Conservation (phyloP, 2,888 invertebrate species). For the Erynnis tages region DNA sequence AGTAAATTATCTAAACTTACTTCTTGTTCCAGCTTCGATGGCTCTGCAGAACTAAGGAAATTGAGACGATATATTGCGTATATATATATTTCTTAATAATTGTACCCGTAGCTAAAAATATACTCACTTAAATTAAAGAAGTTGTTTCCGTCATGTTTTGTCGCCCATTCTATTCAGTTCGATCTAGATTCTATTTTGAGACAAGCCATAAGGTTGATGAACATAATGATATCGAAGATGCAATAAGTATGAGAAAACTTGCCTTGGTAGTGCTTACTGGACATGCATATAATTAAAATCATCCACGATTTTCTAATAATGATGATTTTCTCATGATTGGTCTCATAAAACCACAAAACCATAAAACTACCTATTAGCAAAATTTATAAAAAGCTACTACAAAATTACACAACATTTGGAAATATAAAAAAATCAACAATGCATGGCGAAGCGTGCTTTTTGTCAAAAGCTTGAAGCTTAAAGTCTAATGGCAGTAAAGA, state of each 20-base stretch:
- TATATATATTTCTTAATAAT: conserved; percentile 8
- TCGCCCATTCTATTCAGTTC: conserved; percentile 12
- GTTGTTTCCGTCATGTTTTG: conserved; percentile 7
- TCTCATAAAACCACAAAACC: no score
- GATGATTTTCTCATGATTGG: no score
- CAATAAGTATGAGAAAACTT: background rate
- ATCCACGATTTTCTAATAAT: no score
- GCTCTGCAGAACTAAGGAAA: background rate
- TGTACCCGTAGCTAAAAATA: conserved; percentile 12
- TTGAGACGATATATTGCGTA: background rate
- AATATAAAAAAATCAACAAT: no score
- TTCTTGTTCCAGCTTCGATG: background rate
- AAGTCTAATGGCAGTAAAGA: no score
- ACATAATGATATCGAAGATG: conserved; percentile 2
- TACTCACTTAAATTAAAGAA: conserved; percentile 5
- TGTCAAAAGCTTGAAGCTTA: no score
- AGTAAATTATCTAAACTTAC: background rate
- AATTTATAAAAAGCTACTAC: no score
- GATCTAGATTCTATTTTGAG: conserved; percentile 17
- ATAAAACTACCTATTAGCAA: no score
- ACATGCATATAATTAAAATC: no score
- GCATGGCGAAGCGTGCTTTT: no score
- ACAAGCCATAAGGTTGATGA: background rate
- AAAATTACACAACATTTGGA: no score
- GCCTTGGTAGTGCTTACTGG: no score